Evolutionary conservation across 2,888 invertebrate species (phyloP).

Genomic region (Lamproptera curius): DNA sequence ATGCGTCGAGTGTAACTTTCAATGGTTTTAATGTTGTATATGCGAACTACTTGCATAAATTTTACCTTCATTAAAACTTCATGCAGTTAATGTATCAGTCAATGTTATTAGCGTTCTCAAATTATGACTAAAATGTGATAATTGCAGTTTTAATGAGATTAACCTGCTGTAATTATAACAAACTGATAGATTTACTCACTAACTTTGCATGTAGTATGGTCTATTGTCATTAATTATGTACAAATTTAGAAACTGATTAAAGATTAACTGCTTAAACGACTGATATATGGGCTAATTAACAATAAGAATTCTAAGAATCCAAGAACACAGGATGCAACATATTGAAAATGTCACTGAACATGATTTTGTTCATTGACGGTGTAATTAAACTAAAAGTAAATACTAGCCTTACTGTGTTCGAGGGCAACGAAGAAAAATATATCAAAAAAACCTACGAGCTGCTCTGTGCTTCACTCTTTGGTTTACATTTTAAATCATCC

Average conservation of each 20-base stretch:
- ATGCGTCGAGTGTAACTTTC: no score
- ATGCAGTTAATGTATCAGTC: slow-evolving; percentile 16
- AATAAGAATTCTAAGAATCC: slow-evolving; percentile 1
- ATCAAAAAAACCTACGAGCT: slow-evolving; percentile 38
- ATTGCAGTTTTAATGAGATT: no score
- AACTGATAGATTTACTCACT: no score
- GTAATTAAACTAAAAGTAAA: slow-evolving; percentile 18
- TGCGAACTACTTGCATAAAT: slow-evolving; percentile 12
- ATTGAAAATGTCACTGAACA: slow-evolving; percentile 14
- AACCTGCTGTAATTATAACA: no score
- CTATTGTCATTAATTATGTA: no score
- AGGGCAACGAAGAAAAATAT: background rate
- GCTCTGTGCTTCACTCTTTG: slow-evolving; percentile 36
- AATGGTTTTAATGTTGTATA: slow-evolving; percentile 13
- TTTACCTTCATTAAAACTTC: slow-evolving; percentile 15
- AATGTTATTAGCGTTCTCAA: background rate
- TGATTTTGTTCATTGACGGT: no score
- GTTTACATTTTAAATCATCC: background rate
- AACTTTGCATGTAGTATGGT: no score
- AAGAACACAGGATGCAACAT: slow-evolving; percentile 15
- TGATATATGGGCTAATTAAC: no score
- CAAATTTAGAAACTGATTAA: background rate
- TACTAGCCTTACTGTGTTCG: background rate
- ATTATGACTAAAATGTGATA: background rate
- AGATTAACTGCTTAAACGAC: slow-evolving; percentile 29